Evolutionary conservation across 2,888 invertebrate species (phyloP), one percentile per base, ranked within the genome.

Genomic region (Ophraella communa): DNA sequence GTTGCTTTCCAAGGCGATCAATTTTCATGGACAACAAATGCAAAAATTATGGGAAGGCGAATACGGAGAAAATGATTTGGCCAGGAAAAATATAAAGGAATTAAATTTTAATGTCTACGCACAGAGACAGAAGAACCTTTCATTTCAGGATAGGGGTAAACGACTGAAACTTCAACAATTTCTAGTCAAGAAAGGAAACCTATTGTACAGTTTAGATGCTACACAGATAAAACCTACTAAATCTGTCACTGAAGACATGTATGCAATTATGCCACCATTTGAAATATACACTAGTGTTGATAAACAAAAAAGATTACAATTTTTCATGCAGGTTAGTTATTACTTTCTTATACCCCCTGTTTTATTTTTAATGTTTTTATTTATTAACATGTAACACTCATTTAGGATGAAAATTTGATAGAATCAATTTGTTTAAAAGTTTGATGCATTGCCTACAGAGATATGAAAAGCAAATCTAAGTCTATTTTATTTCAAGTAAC

Each of bases 11-110:
- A 89, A 89, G 78, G 87, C 91, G 67, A 84, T 94, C 73, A 91
- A 92, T 83, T 94, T 91, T 81, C 94, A 94, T 84, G 94, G 94
- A 1, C 92, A 92, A 77, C 93, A 93, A 77, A 84, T 94, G 71
- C 93, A 92, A 83, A 94, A 94, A 84, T 88, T 93, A 74, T 94
- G 94, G 93, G 94, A 94, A 79, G 88, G 89, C 24, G 94, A 94
- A 79, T 87, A 91, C 76, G 92, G 93, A 64, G 91, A 91, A 76
- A 89, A 88, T 58, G 92, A 93, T 79, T 83, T 94, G 65, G 75
- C 85, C 21, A 88, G 89, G 78, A 77, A 82, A 45, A 85, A 85
- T 79, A 84, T 91, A 69, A 85, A 86, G 77, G 86, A 86, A 68
- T 81, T 87, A 49, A 91, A 89, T 81, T 94, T 89, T 79, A 88